Percentiles rank a stretch among this genome's conserved stretches.
Evolutionary conservation across 2,797 vertebrate species (phyloP).

Genomic region (Phrynocephalus vlangalii): DNA sequence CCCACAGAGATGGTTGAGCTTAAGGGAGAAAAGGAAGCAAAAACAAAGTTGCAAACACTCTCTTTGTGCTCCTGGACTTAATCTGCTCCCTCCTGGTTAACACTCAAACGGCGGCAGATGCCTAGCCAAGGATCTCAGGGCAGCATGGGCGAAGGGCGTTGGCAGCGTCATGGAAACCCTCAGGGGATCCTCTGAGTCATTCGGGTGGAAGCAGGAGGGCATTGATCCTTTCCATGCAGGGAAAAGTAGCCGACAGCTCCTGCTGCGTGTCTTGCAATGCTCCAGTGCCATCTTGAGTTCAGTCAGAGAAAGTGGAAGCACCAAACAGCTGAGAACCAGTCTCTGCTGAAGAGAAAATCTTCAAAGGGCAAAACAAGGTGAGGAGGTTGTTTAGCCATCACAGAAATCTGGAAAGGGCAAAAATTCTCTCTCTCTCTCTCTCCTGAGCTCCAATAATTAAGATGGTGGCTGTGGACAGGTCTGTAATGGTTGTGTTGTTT

Average conservation of each 20-base stretch:
- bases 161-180: neutral
- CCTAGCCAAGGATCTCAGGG: neutral
- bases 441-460: too few relatives aligned
- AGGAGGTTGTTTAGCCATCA: too few relatives aligned
- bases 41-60: neutral
- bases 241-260: too few relatives aligned
- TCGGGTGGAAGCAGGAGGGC: neutral
- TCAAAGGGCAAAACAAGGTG: neutral
- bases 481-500: too few relatives aligned
- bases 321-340: too few relatives aligned
- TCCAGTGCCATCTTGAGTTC: constrained; percentile 18
- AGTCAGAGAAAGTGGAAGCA: neutral
- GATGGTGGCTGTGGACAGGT: too few relatives aligned
- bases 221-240: neutral
- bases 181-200: neutral
- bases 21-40: too few relatives aligned
- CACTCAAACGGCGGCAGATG: neutral
- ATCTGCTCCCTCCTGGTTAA: neutral
- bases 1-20: neutral
- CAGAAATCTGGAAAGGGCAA: neutral
- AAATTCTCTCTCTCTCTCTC: too few relatives aligned
- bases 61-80: neutral
- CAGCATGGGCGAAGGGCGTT: neutral
- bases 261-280: neutral
- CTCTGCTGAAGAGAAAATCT: neutral